Percentiles rank a stretch among this genome's conserved stretches.
Conservation (phyloP, 2,797 vertebrate species). For the Lerista edwardsae region DNA sequence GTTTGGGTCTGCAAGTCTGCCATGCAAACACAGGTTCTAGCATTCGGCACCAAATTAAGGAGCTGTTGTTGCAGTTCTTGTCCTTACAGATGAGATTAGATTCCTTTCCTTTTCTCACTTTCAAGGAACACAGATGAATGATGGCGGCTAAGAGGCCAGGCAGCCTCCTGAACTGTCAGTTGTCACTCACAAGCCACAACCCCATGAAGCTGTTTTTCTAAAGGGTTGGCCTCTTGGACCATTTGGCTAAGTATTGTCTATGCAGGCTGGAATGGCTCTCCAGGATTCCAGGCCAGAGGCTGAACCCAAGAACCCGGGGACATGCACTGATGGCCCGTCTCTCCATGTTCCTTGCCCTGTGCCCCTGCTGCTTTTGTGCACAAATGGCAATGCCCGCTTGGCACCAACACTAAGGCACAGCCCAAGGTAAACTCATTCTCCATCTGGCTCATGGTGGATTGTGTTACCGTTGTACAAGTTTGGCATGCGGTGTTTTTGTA, state of each 20-base stretch:
- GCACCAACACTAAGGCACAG: not conserved
- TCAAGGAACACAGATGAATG: not conserved
- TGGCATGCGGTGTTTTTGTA: not conserved
- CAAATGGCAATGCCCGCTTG: not conserved
- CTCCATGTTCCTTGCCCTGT: not conserved
- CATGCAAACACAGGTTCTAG: not conserved
- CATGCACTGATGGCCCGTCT: not conserved
- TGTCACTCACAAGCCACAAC: too few species aligned
- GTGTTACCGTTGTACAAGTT: not conserved
- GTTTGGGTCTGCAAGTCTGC: not conserved
- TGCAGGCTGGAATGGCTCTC: too few species aligned
- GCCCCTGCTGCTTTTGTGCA: not conserved
- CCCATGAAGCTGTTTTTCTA: too few species aligned
- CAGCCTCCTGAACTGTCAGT: not conserved
- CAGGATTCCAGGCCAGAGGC: too few species aligned
- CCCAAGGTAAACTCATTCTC: not conserved
- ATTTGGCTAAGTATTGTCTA: too few species aligned
- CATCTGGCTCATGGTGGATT: not conserved
- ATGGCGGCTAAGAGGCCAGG: too few species aligned
- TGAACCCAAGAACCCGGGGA: too few species aligned
- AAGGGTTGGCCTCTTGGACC: too few species aligned
- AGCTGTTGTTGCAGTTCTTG: too few species aligned
- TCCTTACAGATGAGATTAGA: too few species aligned
- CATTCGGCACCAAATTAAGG: not conserved
- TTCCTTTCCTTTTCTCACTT: not conserved